phyloP scores from a whole-genome alignment of 1,140 invertebrate species.

The Zaprionus taronus region DNA sequence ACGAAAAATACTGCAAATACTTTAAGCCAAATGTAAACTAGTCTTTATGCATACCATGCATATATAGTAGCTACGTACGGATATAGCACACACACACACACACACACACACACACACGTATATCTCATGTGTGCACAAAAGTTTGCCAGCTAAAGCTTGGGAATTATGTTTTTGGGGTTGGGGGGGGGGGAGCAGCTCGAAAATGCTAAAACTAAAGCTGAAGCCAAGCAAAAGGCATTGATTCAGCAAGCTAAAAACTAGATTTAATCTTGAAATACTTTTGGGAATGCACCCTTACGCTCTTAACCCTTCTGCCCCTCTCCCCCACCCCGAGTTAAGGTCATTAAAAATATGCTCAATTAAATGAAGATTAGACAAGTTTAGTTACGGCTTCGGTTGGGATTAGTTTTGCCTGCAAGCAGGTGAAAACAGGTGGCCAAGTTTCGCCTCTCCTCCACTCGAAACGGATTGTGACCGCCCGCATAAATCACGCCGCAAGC shows the following conservation, averaged over 20 bases:
- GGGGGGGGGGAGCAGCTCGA: neutral
- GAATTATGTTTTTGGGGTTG: neutral
- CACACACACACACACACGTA: conserved; percentile 2
- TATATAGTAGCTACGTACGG: conserved; percentile 9
- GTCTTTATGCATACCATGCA: conserved; percentile 3
- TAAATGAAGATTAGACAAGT: conserved; percentile 13
- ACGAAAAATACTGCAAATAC: conserved; percentile 56
- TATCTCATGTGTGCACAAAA: neutral
- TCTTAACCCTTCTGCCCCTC: neutral
- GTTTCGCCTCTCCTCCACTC: conserved; percentile 59
- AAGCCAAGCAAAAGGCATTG: neutral
- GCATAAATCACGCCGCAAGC: conserved; percentile 68
- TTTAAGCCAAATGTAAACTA: conserved; percentile 47
- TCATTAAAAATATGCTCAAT: conserved; percentile 5
- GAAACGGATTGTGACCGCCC: conserved; percentile 39
- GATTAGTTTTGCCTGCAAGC: conserved; percentile 4
- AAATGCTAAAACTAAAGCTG: conserved; percentile 1
- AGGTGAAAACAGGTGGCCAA: conserved; percentile 5
- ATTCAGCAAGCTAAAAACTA: neutral
- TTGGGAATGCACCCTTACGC: neutral
- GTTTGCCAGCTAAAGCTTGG: neutral
- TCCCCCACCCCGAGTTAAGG: neutral
- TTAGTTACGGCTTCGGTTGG: conserved; percentile 7
- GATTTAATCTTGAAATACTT: conserved; percentile 5
- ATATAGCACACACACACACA: conserved; percentile 11